Percentiles rank a stretch among this genome's conserved stretches.
These are phyloP conservation scores for Pteruthius melanotis DNA, from an alignment of 2,113 vertebrate genomes.

Conservation along the genomic window DNA sequence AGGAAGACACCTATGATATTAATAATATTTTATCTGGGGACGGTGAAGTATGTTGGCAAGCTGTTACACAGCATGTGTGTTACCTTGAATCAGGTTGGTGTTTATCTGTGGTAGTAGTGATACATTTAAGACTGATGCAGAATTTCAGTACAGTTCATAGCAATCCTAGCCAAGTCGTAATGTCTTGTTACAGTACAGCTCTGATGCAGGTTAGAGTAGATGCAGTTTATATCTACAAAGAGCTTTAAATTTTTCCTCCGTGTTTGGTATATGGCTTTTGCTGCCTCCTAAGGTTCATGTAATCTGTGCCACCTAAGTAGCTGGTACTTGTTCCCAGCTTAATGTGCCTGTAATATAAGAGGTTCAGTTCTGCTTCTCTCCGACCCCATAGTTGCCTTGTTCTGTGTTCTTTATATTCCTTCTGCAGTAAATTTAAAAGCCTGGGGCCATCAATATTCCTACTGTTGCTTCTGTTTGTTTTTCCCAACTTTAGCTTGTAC, in stretches of 20 bases:
- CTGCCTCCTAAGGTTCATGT: not conserved
- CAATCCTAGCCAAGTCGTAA: not conserved
- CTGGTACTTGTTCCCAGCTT: not conserved
- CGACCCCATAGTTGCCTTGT: not conserved
- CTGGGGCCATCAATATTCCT: not conserved
- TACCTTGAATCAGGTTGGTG: conserved; percentile 68
- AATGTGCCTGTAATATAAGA: not conserved
- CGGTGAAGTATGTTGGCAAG: conserved; percentile 64
- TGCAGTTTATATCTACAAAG: not conserved
- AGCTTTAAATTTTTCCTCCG: not conserved
- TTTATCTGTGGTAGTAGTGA: not conserved
- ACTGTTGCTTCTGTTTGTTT: not conserved
- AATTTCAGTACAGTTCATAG: not conserved
- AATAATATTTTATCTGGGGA: conserved; percentile 42
- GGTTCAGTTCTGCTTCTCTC: not conserved
- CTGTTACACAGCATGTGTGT: conserved; percentile 47
- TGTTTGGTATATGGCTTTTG: not conserved
- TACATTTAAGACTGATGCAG: not conserved
- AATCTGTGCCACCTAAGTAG: not conserved
- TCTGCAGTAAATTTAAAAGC: not conserved
- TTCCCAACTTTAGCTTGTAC: not conserved
- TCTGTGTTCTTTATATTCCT: not conserved
- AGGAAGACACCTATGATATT: conserved; percentile 22
- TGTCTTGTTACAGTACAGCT: not conserved
- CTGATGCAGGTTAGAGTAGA: not conserved